Evolutionary conservation across 2,888 invertebrate species (phyloP).

Genomic region (Brachyopa scutellaris): DNA sequence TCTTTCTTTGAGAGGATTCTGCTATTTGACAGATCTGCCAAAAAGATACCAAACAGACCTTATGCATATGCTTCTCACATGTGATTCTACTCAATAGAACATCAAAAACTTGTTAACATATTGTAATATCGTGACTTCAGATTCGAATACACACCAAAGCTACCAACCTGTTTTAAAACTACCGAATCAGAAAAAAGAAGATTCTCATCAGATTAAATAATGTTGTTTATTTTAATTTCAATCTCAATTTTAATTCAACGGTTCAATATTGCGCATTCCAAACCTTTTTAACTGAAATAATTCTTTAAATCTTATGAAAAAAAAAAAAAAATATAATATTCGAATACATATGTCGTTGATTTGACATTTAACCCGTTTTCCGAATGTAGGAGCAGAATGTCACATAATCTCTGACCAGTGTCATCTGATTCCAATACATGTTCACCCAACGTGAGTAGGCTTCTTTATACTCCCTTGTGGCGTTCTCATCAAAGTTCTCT

Average conservation of each 20-base stretch:
- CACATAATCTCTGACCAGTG: conserved; percentile 76
- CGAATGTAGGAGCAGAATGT: conserved; percentile 71
- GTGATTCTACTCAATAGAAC: too few species aligned
- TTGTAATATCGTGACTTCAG: too few species aligned
- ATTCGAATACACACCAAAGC: too few species aligned
- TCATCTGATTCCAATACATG: conserved; percentile 76
- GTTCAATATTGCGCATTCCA: not conserved
- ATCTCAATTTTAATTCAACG: conserved; percentile 31
- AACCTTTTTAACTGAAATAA: not conserved
- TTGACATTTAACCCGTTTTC: conserved; percentile 37
- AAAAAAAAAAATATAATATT: too few species aligned
- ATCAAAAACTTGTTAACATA: too few species aligned
- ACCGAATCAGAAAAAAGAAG: too few species aligned
- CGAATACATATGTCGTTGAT: not conserved
- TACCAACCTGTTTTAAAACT: too few species aligned
- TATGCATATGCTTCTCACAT: too few species aligned
- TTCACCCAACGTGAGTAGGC: conserved; percentile 75
- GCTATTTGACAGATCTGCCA: too few species aligned
- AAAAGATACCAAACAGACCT: too few species aligned
- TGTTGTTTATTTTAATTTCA: conserved; percentile 17
- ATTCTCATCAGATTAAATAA: too few species aligned
- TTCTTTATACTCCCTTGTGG: conserved; percentile 64
- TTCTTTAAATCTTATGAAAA: not conserved
- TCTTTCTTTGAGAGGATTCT: too few species aligned
- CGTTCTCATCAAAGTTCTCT: conserved; percentile 29